Base-by-base conservation (phyloP, 2,113 vertebrate species). In the Australoheros scitulus region DNA sequence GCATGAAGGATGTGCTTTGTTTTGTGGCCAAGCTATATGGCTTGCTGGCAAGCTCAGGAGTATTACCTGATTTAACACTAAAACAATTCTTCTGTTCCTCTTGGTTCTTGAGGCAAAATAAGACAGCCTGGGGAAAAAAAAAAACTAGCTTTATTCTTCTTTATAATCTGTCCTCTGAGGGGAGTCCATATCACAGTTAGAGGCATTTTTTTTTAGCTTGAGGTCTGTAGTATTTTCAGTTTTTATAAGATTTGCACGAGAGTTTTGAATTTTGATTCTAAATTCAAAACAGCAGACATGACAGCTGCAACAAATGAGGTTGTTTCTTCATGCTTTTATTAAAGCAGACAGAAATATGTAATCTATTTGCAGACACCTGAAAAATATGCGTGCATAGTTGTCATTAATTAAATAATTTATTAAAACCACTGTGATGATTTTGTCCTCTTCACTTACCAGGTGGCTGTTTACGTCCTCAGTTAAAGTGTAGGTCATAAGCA, bases 51-150 rank as follows among this genome's bases (percentile, higher is more conserved):
- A 65, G 56, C 22, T 78, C 57, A 68, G n/a, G 47, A 56, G 29
- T 58, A 80, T 80, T 61, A 84, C 24, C 61, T 10, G 32, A 76
- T 43, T 91, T 87, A 78, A 84, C 85, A 83, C 80, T 60, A 83
- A 70, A 22, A 77, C 61, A 63, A 57, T 57, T 52, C 15, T 34
- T 70, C 5, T 72, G 82, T 84, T 41, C 52, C 52, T 59, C 59
- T 79, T 56, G 43, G 38, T 59, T 79, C 61, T 38, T 26, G 4
- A 55, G 58, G 59, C 74, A 64, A 85, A 80, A 84, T 58, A 79
- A 77, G 32, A 41, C 81, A 83, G 20, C n/a, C 6, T 4, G 32
- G 3, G 26, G 26, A 26, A 77, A 11, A 52, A 26, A 47, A 22
- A 61, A 41, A 81, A 70, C 26, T 72, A 43, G 55, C 41, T 77